phyloP scores from a whole-genome alignment of 2,888 invertebrate species.

The Rotaria socialis region DNA sequence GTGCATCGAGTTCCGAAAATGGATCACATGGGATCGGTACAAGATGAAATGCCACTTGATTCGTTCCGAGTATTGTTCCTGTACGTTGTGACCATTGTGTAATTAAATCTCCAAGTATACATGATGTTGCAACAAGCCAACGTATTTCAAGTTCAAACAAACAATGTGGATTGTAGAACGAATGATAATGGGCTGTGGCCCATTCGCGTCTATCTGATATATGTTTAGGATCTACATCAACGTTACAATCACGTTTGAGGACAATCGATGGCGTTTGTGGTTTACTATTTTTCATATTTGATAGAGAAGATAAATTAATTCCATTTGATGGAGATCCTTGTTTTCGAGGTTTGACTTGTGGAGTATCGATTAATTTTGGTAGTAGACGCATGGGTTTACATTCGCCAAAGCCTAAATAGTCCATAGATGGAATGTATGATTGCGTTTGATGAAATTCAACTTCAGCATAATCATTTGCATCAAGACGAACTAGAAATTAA shows the following conservation, averaged over 20 bases:
- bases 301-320: background rate
- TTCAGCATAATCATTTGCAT: slow-evolving; percentile 17
- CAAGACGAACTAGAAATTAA: background rate
- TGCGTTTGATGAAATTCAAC: slow-evolving; percentile 22
- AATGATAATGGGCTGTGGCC: slow-evolving; percentile 87
- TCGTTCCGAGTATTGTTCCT: background rate
- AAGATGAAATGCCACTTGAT: slow-evolving; percentile 70
- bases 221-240: slow-evolving; percentile 54
- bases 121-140: slow-evolving; percentile 93
- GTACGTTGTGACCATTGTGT: slow-evolving; percentile 40
- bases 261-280: background rate
- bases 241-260: slow-evolving; percentile 49
- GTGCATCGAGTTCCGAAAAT: slow-evolving; percentile 87
- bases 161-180: slow-evolving; percentile 78
- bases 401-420: background rate
- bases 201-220: slow-evolving; percentile 73
- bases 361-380: background rate
- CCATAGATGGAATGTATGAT: slow-evolving; percentile 1
- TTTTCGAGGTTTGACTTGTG: background rate
- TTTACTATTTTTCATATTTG: background rate
- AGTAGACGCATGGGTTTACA: background rate
- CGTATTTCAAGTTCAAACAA: slow-evolving; percentile 90
- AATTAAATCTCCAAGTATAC: slow-evolving; percentile 85
- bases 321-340: background rate
- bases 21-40: slow-evolving; percentile 93